A percentile compares a stretch with the other conserved stretches of the same genome.
Conservation (phyloP, 64 coral and sea anemone genomes). For the Montipora sp. region DNA sequence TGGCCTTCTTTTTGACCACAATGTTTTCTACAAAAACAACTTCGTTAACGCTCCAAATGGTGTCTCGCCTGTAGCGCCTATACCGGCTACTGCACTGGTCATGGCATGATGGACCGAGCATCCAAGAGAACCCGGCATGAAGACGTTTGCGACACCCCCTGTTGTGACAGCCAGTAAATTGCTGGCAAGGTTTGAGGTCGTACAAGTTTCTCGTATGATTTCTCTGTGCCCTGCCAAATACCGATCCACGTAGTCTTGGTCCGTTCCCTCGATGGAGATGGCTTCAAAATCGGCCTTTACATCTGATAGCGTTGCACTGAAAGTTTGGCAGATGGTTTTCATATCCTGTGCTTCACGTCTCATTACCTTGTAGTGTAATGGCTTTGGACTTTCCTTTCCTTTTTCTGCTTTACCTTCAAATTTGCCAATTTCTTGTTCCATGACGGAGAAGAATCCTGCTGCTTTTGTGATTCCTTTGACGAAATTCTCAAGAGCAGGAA, state of each 20-base stretch:
- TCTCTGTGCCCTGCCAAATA: background rate
- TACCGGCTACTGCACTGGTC: no score
- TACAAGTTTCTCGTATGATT: background rate
- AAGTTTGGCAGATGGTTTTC: conserved; percentile 24
- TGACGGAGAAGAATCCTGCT: conserved; percentile 44
- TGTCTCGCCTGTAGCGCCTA: no score
- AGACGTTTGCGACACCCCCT: background rate
- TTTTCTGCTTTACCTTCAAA: conserved; percentile 27
- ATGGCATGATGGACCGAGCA: no score
- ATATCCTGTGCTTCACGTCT: conserved; percentile 27
- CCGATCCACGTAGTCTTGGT: conserved; percentile 39
- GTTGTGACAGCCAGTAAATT: conserved; percentile 4
- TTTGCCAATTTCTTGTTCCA: conserved; percentile 28
- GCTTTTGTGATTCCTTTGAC: conserved; percentile 25
- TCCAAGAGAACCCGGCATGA: background rate
- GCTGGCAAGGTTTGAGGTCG: background rate
- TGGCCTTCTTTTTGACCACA: no score
- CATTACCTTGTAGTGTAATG: conserved; percentile 39
- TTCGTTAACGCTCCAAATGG: no score
- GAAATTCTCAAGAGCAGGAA: conserved; percentile 34
- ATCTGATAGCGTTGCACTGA: conserved; percentile 1
- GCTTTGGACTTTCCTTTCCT: background rate
- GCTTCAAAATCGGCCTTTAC: conserved; percentile 28
- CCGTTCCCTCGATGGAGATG: conserved; percentile 5
- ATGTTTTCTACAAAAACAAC: no score